Evolutionary conservation across 2,888 invertebrate species (phyloP).

Genomic region (Drosophila phalerata): DNA sequence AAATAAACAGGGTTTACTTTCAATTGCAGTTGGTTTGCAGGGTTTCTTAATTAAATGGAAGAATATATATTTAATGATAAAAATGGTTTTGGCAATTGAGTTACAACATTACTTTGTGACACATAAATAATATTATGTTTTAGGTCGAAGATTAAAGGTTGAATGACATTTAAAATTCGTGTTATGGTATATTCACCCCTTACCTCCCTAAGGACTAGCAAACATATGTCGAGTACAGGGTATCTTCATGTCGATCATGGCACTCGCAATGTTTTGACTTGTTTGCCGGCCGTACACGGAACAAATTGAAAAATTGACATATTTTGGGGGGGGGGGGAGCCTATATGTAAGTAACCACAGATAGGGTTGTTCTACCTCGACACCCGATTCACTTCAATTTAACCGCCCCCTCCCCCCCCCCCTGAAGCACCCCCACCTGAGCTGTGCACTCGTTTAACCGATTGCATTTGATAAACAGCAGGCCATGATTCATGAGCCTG

Average conservation of each 20-base stretch:
- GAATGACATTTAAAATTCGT: too few relatives aligned
- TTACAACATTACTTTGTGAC: too few relatives aligned
- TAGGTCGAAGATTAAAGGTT: too few relatives aligned
- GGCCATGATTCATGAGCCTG: slow-evolving; percentile 74
- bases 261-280: not conserved
- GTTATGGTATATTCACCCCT: too few relatives aligned
- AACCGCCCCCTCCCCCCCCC: not conserved
- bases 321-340: slow-evolving; percentile 31
- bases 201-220: not conserved
- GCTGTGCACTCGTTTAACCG: slow-evolving; percentile 32
- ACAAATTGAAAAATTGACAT: slow-evolving; percentile 78
- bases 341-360: slow-evolving; percentile 65
- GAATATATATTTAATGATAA: not conserved
- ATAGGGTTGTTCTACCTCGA: slow-evolving; percentile 43
- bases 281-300: slow-evolving; percentile 41
- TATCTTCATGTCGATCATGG: not conserved
- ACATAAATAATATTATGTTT: too few relatives aligned
- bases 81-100: not conserved
- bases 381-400: not conserved
- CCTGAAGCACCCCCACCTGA: not conserved
- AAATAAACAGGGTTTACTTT: not conserved
- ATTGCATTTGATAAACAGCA: slow-evolving; percentile 75
- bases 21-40: not conserved
- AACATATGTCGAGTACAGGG: slow-evolving; percentile 11
- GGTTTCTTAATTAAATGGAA: not conserved